A percentile compares a stretch with the other conserved stretches of the same genome.
Evolutionary conservation across 2,113 vertebrate species (phyloP).

Genomic region (Malaclemys terrapin): DNA sequence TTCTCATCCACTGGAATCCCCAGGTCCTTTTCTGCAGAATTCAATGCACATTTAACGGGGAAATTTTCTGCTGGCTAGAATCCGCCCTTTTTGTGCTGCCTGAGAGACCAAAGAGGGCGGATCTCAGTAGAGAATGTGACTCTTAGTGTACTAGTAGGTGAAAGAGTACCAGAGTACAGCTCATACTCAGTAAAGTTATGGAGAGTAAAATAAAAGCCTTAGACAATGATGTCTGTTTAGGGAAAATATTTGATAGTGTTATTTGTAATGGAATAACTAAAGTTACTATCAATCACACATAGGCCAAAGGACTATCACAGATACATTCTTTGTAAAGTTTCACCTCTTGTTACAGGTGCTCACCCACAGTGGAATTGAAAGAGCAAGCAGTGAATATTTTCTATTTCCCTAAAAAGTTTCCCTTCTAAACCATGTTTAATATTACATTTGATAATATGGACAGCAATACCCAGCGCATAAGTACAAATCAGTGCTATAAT

Average conservation of each 20-base stretch:
- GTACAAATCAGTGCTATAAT: not conserved
- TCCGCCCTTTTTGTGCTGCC: not conserved
- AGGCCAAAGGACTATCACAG: not conserved
- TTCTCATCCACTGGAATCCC: no score
- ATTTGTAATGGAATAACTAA: not conserved
- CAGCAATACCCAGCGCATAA: not conserved
- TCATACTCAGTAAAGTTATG: not conserved
- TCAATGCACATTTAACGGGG: not conserved
- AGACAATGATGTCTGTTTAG: not conserved
- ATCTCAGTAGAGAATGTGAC: not conserved
- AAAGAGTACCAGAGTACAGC: not conserved
- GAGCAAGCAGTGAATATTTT: not conserved
- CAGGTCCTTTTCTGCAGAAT: not conserved
- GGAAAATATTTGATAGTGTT: not conserved
- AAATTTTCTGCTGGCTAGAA: not conserved
- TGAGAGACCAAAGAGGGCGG: not conserved
- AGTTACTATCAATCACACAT: not conserved
- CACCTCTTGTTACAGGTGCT: not conserved
- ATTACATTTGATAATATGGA: not conserved
- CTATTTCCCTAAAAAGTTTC: not conserved
- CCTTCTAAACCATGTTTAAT: not conserved
- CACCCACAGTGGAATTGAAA: not conserved
- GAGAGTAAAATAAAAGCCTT: not conserved
- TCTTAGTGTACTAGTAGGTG: no score
- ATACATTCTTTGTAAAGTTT: not conserved